Percentiles rank a stretch among this genome's conserved stretches.
These are phyloP conservation scores for Acrocera orbiculus DNA, from an alignment of 2,888 invertebrate species.

Conservation along the genomic window DNA sequence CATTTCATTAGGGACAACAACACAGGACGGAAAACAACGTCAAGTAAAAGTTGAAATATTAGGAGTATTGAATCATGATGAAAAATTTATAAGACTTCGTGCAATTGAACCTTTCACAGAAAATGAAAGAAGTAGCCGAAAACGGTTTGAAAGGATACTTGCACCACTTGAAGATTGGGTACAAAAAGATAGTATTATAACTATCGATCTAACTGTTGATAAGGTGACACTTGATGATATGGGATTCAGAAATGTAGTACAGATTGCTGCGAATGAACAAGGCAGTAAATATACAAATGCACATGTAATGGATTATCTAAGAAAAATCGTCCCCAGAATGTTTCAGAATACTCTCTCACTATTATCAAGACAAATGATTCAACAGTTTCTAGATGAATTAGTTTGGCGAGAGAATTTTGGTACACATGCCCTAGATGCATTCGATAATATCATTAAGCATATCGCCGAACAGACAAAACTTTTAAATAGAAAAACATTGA, in stretches of 20 bases:
- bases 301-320: constrained; percentile 72
- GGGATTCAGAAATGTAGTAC: constrained; percentile 62
- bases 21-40: constrained; percentile 54
- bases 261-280: constrained; percentile 34
- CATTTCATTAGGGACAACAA: constrained; percentile 72
- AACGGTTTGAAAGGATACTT: constrained; percentile 64
- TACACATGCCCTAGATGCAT: constrained; percentile 54
- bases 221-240: constrained; percentile 56
- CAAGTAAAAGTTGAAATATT: constrained; percentile 78
- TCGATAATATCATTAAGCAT: constrained; percentile 62
- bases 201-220: constrained; percentile 72
- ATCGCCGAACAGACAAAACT: constrained; percentile 60
- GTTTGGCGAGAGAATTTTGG: constrained; percentile 81
- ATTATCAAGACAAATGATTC: constrained; percentile 68
- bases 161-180: constrained; percentile 67
- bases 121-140: constrained; percentile 60
- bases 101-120: constrained; percentile 70
- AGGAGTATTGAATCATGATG: constrained; percentile 59
- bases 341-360: constrained; percentile 74
- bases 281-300: constrained; percentile 43
- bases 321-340: constrained; percentile 75
- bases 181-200: constrained; percentile 53
- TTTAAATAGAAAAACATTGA: constrained; percentile 44
- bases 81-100: constrained; percentile 54
- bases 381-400: constrained; percentile 76